Evolutionary conservation across 2,888 invertebrate genomes (phyloP), one percentile per base, ranked within the genome.

Genomic region (Agrypnus murinus): DNA sequence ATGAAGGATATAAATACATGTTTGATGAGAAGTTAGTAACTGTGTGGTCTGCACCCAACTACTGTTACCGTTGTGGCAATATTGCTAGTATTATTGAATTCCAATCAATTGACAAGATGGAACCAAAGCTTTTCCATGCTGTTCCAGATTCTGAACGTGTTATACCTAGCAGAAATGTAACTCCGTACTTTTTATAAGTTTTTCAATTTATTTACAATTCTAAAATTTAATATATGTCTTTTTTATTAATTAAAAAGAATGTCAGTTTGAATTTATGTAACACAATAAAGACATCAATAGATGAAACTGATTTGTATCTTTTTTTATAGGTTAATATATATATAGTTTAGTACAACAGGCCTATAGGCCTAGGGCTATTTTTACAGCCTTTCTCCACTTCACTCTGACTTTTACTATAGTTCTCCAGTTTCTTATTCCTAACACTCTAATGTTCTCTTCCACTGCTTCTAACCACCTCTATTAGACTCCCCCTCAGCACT

Each of bases 1-100:
- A 99, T 87, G 99, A 99, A 92, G 96, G 97, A 73, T 96, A 93
- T 87, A 98, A 97, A 88, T 99, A 97, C 85, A 97, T 99, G 96
- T 99, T 99, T 86, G 94, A 98, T 82, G 94, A 97, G 80, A 94
- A 95, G 84, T 87, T 99, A 79, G 98, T 99, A 36, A 99, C 99
- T 0, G 97, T 99, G 1, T 99, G 99, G 97, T 98, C 99, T 12
- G 99, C 99, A 4, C 99, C 99, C 3, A 99, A 99, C 87, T 99
- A 99, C 86, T 99, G 99, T 87, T 99, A 99, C 85, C 92, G 99
- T 25, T 99, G 99, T 84, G 99, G 99, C 53, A 99, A 99, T 85
- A 93, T 98, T 65, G 99, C 99, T 3, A 97, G 99, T 59, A 98
- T 99, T 80, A 88, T 99, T 83, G 93, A 95, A 84, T 96, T 99